A percentile compares a stretch with the other conserved stretches of the same genome.
phyloP scores from a whole-genome alignment of 2,888 invertebrate species.

The Halocaridina rubra region DNA sequence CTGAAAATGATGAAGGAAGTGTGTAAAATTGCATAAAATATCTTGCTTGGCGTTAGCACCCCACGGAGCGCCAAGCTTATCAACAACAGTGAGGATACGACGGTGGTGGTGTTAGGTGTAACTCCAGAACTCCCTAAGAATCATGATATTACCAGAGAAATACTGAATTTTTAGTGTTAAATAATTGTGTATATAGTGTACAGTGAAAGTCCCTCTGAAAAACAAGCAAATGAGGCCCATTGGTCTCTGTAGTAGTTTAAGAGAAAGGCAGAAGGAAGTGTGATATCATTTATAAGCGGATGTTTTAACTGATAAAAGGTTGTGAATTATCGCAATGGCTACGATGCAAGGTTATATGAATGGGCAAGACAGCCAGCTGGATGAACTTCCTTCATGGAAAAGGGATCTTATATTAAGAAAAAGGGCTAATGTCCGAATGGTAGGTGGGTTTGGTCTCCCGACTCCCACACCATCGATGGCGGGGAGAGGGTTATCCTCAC shows the following conservation, averaged over 20 bases:
- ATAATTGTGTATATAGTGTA: conserved; percentile 35
- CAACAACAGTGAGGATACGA: conserved; percentile 55
- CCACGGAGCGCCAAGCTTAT: conserved; percentile 39
- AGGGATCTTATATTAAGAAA: conserved; percentile 58
- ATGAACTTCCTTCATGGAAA: conserved; percentile 60
- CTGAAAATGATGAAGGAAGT: background rate
- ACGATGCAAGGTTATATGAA: conserved; percentile 53
- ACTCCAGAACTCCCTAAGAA: conserved; percentile 20
- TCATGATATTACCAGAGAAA: conserved; percentile 16
- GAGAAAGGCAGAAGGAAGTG: conserved; percentile 44
- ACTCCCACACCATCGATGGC: conserved; percentile 37
- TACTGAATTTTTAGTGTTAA: background rate
- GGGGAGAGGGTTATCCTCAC: conserved; percentile 38
- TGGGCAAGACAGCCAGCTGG: conserved; percentile 47
- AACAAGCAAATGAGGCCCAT: background rate
- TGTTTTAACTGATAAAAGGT: conserved; percentile 49
- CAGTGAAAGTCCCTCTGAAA: conserved; percentile 24
- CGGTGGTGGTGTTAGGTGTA: conserved; percentile 42
- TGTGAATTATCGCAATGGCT: conserved; percentile 30
- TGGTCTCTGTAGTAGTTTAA: conserved; percentile 33
- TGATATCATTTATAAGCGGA: conserved; percentile 43
- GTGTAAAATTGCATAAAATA: background rate
- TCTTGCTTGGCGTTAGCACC: background rate
- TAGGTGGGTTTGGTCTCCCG: conserved; percentile 46
- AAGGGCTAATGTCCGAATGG: conserved; percentile 59